Percentiles rank a stretch among this genome's conserved stretches.
Evolutionary conservation across 1,140 invertebrate genomes (phyloP).

Genomic region (Calliphora vicina): DNA sequence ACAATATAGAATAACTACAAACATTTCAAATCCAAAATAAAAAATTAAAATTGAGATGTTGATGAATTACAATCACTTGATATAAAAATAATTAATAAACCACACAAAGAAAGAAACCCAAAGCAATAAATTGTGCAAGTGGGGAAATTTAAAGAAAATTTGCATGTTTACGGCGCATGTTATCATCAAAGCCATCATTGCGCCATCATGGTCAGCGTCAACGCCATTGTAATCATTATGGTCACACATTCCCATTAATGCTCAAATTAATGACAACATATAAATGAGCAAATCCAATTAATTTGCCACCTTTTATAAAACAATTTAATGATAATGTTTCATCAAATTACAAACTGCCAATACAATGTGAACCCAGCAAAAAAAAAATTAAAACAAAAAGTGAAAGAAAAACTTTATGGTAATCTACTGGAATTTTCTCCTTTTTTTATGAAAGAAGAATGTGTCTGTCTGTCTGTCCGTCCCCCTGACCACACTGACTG

Average conservation of each 20-base stretch:
- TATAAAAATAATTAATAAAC: no score
- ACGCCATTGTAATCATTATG: neutral
- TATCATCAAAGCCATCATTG: neutral
- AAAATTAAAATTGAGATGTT: no score
- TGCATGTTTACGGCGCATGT: neutral
- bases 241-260: neutral
- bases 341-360: neutral
- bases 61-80: no score
- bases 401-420: neutral
- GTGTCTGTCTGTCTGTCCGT: neutral
- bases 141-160: no score
- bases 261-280: neutral
- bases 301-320: conserved; percentile 24
- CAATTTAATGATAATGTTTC: conserved; percentile 18
- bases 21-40: no score
- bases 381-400: neutral
- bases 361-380: neutral
- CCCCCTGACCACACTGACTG: neutral
- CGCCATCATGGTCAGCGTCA: neutral
- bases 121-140: no score
- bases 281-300: conserved; percentile 5
- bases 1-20: no score
- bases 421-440: neutral
- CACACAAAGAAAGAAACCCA: no score
- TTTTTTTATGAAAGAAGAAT: neutral